Percentiles rank a stretch among this genome's conserved stretches.
Evolutionary conservation across 2,113 vertebrate species (phyloP).

Genomic region (Hylia prasina): DNA sequence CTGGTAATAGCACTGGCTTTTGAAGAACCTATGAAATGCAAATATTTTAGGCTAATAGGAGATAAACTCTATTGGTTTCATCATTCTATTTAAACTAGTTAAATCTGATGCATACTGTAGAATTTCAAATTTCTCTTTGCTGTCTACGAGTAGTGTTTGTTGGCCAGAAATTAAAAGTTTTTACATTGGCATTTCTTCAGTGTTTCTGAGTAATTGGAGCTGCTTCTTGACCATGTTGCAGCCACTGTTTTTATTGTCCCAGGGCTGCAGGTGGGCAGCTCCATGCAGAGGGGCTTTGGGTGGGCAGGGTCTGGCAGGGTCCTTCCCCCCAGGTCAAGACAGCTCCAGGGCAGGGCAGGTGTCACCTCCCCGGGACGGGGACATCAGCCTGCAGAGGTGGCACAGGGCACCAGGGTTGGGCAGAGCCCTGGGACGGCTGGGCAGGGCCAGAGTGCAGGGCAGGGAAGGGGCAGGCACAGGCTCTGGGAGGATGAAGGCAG

Average conservation of each 20-base stretch:
- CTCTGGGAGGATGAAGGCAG: background rate
- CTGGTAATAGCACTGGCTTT: background rate
- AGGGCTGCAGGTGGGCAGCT: rapidly evolving
- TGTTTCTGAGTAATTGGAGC: background rate
- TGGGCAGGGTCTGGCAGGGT: background rate
- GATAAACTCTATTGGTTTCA: background rate
- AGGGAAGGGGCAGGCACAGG: too few species aligned
- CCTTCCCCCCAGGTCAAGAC: background rate
- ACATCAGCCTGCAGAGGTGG: background rate
- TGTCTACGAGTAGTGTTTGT: background rate
- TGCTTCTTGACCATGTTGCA: rapidly evolving
- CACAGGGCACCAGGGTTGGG: rapidly evolving
- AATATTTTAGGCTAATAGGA: background rate
- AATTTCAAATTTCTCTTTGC: background rate
- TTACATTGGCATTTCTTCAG: rapidly evolving
- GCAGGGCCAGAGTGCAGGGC: rapidly evolving
- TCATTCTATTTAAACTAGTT: background rate
- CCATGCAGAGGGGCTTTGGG: rapidly evolving
- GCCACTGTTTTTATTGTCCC: too few species aligned
- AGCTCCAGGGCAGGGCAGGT: rapidly evolving
- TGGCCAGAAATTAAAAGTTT: background rate
- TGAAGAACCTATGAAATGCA: background rate
- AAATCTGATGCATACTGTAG: background rate
- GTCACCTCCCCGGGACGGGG: background rate
- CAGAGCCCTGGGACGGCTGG: background rate